Evolutionary conservation across 2,113 vertebrate species (phyloP).

Genomic region (Python bivittatus): DNA sequence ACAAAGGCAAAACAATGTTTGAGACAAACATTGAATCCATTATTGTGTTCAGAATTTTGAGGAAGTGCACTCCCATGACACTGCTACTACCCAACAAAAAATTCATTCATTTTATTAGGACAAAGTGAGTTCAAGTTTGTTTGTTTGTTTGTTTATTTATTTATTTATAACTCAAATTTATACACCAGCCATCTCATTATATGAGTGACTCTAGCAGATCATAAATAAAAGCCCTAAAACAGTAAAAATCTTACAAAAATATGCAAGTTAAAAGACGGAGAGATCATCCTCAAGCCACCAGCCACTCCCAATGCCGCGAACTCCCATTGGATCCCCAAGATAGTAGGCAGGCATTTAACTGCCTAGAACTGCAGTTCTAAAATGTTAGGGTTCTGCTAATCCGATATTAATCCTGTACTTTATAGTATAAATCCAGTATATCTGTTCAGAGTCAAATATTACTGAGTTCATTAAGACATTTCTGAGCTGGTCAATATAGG

Average conservation of each 20-base stretch:
- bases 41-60: not conserved
- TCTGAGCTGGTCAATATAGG: not conserved
- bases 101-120: not conserved
- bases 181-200: too few relatives aligned
- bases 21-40: not conserved
- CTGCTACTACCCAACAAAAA: not conserved
- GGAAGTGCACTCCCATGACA: not conserved
- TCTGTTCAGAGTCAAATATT: not conserved
- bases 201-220: too few relatives aligned
- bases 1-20: not conserved
- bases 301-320: too few relatives aligned
- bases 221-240: too few relatives aligned
- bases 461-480: not conserved
- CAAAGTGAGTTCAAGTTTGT: too few relatives aligned
- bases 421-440: not conserved
- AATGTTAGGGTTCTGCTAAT: too few relatives aligned
- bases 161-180: too few relatives aligned
- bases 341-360: not conserved
- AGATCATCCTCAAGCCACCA: too few relatives aligned
- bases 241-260: too few relatives aligned
- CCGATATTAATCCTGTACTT: not conserved
- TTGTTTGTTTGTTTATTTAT: too few relatives aligned
- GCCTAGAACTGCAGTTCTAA: not conserved
- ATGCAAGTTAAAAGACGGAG: too few relatives aligned
- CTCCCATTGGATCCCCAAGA: too few relatives aligned